Evolutionary conservation across 2,113 vertebrate species (phyloP), one percentile per base, ranked within the genome.

Genomic region (Equus przewalskii): DNA sequence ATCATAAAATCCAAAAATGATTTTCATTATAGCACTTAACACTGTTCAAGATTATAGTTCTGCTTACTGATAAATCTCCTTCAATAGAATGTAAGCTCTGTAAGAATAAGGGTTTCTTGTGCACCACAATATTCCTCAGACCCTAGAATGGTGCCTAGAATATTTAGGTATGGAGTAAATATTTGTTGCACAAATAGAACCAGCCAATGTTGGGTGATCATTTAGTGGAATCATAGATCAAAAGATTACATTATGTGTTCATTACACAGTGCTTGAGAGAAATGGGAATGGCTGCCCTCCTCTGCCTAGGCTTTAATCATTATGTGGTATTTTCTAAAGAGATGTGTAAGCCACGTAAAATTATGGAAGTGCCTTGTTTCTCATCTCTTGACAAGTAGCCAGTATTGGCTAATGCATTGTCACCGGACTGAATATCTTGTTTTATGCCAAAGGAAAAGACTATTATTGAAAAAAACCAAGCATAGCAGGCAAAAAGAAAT

Each of bases 401-500:
- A 26, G 0, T 36, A 16, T 79, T 89, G 44, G 46, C 26, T 95
- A 94, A 94, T 92, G 49, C 18, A 24, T 72, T 92, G n/a, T 91
- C 78, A 86, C 16, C 60, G 33, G 46, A 76, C 15, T 95, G 16
- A 84, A 41, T 70, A 49, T 72, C 56, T 92, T 85, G 11, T 90
- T 90, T 90, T 18, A 89, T 78, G 65, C 14, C 33, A 90, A 94
- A 95, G 21, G 30, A 87, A 91, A 91, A 46, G 62, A 30, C 28
- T 87, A 5, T 89, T 80, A 36, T 24, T 72, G 19, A 28, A 46
- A 75, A 64, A 88, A 64, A 94, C 41, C 33, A 81, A 95, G 16
- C 41, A 54, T 72, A 85, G 33, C 9, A 89, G 14, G 44, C n/a
- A 70, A 56, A 80, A 97, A 83, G 56, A 80, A 97, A 89, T 81